A percentile compares a stretch with the other conserved stretches of the same genome.
phyloP scores from a whole-genome alignment of 2,888 invertebrate genomes.

The Stenodera caucasica region DNA sequence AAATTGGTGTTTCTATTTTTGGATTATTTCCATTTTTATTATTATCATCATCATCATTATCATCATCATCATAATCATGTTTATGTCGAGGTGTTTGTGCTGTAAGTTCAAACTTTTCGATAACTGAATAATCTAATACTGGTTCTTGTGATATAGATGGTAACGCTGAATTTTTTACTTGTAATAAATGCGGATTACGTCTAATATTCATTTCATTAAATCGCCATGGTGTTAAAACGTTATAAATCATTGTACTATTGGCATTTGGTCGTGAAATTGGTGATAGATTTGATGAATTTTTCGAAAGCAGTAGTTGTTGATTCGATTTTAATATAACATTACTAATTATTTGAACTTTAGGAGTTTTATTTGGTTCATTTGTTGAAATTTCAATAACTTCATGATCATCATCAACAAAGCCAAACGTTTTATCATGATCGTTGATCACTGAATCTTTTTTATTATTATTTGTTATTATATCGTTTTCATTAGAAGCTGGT shows the following conservation, averaged over 20 bases:
- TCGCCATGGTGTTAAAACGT: conserved; percentile 34
- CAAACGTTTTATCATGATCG: not conserved
- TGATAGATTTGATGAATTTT: not conserved
- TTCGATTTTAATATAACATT: conserved; percentile 9
- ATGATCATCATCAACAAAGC: conserved; percentile 4
- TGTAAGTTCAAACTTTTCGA: conserved; percentile 28
- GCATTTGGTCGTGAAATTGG: conserved; percentile 20
- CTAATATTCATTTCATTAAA: conserved; percentile 24
- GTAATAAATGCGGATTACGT: conserved; percentile 37
- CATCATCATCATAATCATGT: not conserved
- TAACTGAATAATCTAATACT: conserved; percentile 34
- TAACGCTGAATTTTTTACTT: conserved; percentile 31
- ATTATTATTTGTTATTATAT: not conserved
- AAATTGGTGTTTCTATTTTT: not conserved
- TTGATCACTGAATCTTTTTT: not conserved
- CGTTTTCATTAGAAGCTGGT: not conserved
- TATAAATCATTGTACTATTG: conserved; percentile 22
- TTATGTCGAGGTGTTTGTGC: not conserved
- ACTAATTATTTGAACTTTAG: conserved; percentile 14
- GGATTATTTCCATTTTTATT: not conserved
- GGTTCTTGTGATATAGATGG: conserved; percentile 37
- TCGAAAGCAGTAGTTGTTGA: not conserved
- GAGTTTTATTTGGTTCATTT: not conserved
- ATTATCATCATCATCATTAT: not conserved
- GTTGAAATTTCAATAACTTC: conserved; percentile 3